Evolutionary conservation across 2,888 invertebrate genomes (phyloP).

Genomic region (Lampropteryx suffumata): DNA sequence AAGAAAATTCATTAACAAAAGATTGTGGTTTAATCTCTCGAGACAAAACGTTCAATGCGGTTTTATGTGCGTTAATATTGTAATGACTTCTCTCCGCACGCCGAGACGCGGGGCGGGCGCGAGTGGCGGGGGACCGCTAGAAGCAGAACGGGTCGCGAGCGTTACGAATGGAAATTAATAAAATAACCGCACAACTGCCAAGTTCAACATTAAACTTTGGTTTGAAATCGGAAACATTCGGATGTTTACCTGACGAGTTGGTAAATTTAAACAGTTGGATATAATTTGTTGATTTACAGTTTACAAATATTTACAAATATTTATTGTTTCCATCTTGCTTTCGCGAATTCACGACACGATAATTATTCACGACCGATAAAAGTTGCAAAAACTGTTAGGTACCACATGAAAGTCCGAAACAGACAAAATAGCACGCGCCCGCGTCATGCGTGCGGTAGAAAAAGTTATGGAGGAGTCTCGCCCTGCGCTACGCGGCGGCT

Average conservation of each 20-base stretch:
- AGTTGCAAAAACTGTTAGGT: no score
- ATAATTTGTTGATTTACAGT: neutral
- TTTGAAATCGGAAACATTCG: neutral
- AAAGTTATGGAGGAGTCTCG: no score
- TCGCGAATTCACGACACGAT: neutral
- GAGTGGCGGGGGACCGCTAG: constrained; percentile 3
- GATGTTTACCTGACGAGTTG: constrained; percentile 3
- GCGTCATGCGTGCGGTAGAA: no score
- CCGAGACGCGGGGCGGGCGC: constrained; percentile 3
- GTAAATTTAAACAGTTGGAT: neutral
- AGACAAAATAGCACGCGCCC: no score
- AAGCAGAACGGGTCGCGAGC: neutral
- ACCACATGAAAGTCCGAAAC: no score
- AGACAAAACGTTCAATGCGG: constrained; percentile 31
- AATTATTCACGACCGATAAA: neutral
- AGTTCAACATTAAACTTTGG: constrained; percentile 5
- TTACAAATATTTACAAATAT: neutral
- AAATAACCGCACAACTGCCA: constrained; percentile 2
- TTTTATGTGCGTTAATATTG: constrained; percentile 38
- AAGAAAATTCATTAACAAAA: constrained; percentile 52
- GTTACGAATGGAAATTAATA: constrained; percentile 7
- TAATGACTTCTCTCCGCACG: constrained; percentile 29
- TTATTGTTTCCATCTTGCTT: neutral
- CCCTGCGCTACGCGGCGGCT: no score
- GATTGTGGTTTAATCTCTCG: constrained; percentile 49